Evolutionary conservation across 2,113 vertebrate genomes (phyloP), one percentile per base, ranked within the genome.

Genomic region (Mystacornis crossleyi): DNA sequence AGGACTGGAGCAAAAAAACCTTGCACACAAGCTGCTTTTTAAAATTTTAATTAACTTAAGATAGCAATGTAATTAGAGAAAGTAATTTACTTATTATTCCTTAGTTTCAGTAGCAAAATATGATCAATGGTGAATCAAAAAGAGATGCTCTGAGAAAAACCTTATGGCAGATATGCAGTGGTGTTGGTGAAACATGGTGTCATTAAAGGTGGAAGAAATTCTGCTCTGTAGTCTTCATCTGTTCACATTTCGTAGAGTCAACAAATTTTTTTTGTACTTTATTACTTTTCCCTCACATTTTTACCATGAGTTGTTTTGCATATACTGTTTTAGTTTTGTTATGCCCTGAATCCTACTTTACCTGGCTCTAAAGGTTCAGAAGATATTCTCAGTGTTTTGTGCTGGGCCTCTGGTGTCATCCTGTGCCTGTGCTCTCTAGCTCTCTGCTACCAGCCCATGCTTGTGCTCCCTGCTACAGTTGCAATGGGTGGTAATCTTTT

Each of bases 91-190:
- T 18, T 69, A 42, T 29, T 31, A 48, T 65, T 61, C 24, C 28
- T 77, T 28, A 62, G 18, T 62, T 88, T 82, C 58, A 10, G 6
- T 54, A 23, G 4, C 3, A 88, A 90, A 62, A 71, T 64, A 24
- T 12, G 15, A 18, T 69, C 50, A 12, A 23, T 18, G 7, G 47
- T 3, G 0, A 74, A 57, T 36, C 5, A 40, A 45, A 82, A 89
- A 40, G 8, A 1, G 2, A 25, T 78, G 5, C 2, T 57, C 7
- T 73, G 26, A 67, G 24, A 29, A 38, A 38, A 42, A 18, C 28
- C 5, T 58, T n/a, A 26, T 4, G 24, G 21, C 3, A 65, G 50
- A 53, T 81, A 19, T 2, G 1, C 1, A 1, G 4, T 29, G 3
- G 4, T 61, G 4, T 24, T 67, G 15, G 3, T 79, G 43, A 58